Evolutionary conservation across 2,888 invertebrate species (phyloP), one percentile per base, ranked within the genome.

Genomic region (Poecilobothrus nobilitatus): DNA sequence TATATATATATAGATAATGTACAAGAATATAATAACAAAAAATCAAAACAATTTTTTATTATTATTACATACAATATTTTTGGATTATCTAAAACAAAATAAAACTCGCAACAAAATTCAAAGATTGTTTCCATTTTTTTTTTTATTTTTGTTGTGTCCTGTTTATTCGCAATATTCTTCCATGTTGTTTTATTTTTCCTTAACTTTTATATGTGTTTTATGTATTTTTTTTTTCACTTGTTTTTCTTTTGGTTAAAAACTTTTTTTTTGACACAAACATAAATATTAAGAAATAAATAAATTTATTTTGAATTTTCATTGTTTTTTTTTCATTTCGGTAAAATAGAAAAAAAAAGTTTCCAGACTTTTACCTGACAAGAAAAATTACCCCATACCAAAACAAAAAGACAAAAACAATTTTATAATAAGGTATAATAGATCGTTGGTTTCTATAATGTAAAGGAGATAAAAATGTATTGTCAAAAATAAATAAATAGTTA

Each of bases 251-350:
- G 44, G 15, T 15, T 15, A 44, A 44, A 44, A 44, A 15, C 15
- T 44, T 44, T 44, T n/a, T n/a, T 44, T 12, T 44, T 44, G 44
- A 44, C 44, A 44, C 15, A 44, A 44, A 12, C 44, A 44, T 44
- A 44, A 44, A 44, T 44, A 44, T 44, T 44, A 44, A 44, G 44
- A 44, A 44, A 44, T 44, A 44, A 44, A 44, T 44, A 44, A 44
- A 44, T 44, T 44, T 44, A 10, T 12, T 7, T 44, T 44, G 44
- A 44, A 44, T n/a, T n/a, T n/a, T n/a, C n/a, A n/a, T n/a, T n/a
- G n/a, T n/a, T n/a, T n/a, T n/a, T n/a, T n/a, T n/a, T n/a, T n/a
- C n/a, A n/a, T n/a, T n/a, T n/a, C n/a, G n/a, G n/a, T n/a, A n/a
- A n/a, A n/a, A n/a, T n/a, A 12, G 12, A 9, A 44, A 44, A 12